Evolutionary conservation across 2,113 vertebrate genomes (phyloP).

Genomic region (Lota lota): DNA sequence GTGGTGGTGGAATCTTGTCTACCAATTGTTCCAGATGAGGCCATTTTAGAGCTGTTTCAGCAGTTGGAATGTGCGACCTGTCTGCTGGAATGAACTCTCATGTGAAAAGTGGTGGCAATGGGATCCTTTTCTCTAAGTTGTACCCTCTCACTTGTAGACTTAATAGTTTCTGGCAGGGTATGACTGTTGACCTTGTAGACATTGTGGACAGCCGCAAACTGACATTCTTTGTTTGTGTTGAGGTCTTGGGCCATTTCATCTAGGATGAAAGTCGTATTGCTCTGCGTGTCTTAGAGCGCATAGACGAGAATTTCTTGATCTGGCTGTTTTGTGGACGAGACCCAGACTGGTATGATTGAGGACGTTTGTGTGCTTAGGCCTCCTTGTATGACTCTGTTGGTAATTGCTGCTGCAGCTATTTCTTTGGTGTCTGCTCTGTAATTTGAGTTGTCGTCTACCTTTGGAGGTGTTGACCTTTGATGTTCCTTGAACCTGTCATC

Average conservation of each 20-base stretch:
- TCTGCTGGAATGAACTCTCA: conserved; percentile 18
- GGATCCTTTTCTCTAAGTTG: conserved; percentile 15
- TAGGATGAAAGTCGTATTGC: no score
- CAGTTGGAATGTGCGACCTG: no score
- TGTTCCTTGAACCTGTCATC: no score
- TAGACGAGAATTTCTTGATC: no score
- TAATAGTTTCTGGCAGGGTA: conserved; percentile 18
- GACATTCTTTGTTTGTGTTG: conserved; percentile 13
- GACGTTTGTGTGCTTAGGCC: conserved; percentile 18
- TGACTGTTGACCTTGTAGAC: conserved; percentile 16
- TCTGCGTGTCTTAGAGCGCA: no score
- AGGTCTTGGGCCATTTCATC: conserved; percentile 7
- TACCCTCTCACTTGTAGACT: conserved; percentile 27
- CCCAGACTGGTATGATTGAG: conserved; percentile 15
- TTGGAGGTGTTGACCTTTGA: no score
- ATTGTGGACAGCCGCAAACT: conserved; percentile 18
- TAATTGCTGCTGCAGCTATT: conserved; percentile 17
- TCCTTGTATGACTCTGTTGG: conserved; percentile 28
- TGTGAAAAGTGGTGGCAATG: conserved; percentile 16
- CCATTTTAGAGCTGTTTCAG: no score
- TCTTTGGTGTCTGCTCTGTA: no score
- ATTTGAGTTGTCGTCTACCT: no score
- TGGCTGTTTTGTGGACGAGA: no score
- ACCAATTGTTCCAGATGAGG: no score
- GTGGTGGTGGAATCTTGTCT: no score